phyloP scores from a whole-genome alignment of 2,797 vertebrate species.

The Hipposideros larvatus region DNA sequence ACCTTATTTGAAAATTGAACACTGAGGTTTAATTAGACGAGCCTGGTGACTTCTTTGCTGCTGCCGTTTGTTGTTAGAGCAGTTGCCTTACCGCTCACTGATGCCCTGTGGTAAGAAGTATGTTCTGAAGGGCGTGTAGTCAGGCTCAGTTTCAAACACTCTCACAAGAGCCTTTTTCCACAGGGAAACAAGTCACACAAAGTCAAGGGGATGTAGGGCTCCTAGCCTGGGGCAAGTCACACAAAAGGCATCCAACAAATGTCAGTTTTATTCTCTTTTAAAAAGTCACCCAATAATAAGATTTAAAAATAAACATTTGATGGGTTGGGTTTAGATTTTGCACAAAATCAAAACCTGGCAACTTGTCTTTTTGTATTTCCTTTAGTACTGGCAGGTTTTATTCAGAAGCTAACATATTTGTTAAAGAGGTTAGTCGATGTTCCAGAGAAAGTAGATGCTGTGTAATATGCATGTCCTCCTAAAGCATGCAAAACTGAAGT shows the following conservation, averaged over 20 bases:
- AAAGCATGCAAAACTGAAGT: constrained; percentile 16
- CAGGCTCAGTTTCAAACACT: neutral
- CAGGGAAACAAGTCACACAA: neutral
- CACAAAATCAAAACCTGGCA: neutral
- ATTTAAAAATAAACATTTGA: neutral
- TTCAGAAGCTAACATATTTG: constrained; percentile 28
- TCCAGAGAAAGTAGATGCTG: constrained; percentile 56
- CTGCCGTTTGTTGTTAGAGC: neutral
- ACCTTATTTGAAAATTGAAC: neutral
- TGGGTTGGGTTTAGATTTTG: neutral
- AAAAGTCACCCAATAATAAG: neutral
- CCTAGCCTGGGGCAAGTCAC: neutral
- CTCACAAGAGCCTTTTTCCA: neutral
- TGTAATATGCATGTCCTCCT: neutral
- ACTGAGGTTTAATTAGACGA: neutral
- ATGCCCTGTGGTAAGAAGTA: neutral
- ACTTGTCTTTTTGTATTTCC: neutral
- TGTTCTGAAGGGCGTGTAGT: neutral
- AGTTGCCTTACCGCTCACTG: neutral
- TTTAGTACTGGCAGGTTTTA: neutral
- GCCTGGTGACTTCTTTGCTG: neutral
- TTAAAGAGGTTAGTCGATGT: constrained; percentile 57
- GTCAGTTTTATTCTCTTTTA: neutral
- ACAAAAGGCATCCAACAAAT: neutral
- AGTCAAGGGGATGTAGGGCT: neutral